Base-by-base conservation (phyloP, 2,888 invertebrate species). In the Ornithoptera priamus region DNA sequence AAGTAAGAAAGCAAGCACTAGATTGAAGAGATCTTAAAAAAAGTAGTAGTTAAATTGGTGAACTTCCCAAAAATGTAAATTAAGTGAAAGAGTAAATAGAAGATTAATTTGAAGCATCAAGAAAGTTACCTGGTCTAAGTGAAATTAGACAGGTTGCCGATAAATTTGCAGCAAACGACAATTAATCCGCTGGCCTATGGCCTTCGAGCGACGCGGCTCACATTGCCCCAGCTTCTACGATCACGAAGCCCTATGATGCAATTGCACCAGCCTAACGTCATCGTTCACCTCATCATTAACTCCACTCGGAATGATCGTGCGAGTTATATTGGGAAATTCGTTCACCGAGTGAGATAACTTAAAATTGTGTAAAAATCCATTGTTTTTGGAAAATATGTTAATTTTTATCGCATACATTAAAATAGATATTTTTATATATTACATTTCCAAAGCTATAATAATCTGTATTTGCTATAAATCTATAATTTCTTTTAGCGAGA, bases 141-240 rank as follows among this genome's bases (percentile, higher is more conserved):
- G 18, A 53, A 20, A 65, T 62, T 39, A 57, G 24, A 57, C 39
- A 62, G 6, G 58, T 62, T 46, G 12, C 58, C 65, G 57, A 67
- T 70, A 70, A 70, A 70, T 70, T 61, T 42, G n/a, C 30, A 20
- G 36, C 39, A 20, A 2, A 42, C 24, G 39, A 50, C 67, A 30
- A 64, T 70, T 67, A 70, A 70, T 67, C 56, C 56, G 56, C 4
- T 61, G 70, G 67, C 67, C 70, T 70, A 53, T 67, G 70, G 62
- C 70, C 67, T 57, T 57, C 59, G 59, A 56, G 22, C 57, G 30
- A 56, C 67, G 57, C 50, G 53, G 62, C 46, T 58, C 62, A 18
- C 42, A 56, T 67, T 60, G 65, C 68, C 62, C 58, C 68, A 46
- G 68, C 68, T 65, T 69, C 68, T 65, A 53, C 67, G 63, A 61